Base-by-base conservation (phyloP, 2,888 invertebrate genomes). In the Microplitis deprimator region DNA sequence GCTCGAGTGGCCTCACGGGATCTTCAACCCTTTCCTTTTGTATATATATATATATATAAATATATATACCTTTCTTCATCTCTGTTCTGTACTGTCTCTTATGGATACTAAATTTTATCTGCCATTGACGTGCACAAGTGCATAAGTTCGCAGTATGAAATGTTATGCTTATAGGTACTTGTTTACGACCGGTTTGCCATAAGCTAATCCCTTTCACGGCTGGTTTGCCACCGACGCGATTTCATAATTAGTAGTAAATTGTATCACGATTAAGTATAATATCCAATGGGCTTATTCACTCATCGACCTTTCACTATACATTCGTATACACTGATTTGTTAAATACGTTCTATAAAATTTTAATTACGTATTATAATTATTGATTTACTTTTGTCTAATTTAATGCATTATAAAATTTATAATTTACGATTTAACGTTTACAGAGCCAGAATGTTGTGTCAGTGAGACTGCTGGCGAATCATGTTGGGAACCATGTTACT, bases 401-500 rank as follows among this genome's bases (percentile, higher is more conserved):
- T 75, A 76, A 62, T 69, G 8, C n/a, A 39, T 50, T 41, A 13
- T 17, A 7, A 13, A 61, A 29, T 62, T 60, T 59, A 38, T 29
- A 41, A 20, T 60, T 29, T 60, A n/a, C 40, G 68, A 41, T 78
- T 75, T 77, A 68, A 77, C 81, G 81, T 81, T 81, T 81, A 59
- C 87, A 90, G 87, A 90, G 85, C 87, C 91, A 89, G 84, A 91
- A 86, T 88, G 92, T 91, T 83, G 90, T 91, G 87, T 85, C 90
- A 91, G 86, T 87, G 91, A 91, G 80, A 90, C 91, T 73, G 91
- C 92, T 64, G 91, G 92, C 68, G 92, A 93, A 68, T 92, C 94
- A 68, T 91, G 92, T 78, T 95, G 95, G 95, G 94, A 95, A 90
- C 95, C 95, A 16, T 94, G 94, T 90, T 95, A 94, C 91, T 95